These are phyloP conservation scores for Cheiracanthium punctorium DNA, from an alignment of 2,888 invertebrate genomes.

Conservation along the genomic window DNA sequence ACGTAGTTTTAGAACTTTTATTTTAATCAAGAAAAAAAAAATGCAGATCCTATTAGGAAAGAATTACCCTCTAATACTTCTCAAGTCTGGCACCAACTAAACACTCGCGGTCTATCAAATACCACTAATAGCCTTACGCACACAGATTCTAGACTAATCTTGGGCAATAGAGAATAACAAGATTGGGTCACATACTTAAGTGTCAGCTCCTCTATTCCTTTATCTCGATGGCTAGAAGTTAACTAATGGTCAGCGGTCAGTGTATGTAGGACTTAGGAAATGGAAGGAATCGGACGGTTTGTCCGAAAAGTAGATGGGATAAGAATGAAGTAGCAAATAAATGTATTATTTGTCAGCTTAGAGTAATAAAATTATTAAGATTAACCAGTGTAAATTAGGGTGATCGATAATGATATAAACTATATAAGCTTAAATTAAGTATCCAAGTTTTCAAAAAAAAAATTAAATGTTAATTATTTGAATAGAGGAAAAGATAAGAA, in stretches of 20 bases:
- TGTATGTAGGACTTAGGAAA: background rate
- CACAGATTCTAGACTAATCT: slow-evolving; percentile 16
- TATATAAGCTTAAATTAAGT: too few species aligned
- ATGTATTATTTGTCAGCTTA: too few species aligned
- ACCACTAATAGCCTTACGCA: slow-evolving; percentile 8
- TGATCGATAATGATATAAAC: too few species aligned
- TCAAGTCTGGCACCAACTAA: background rate
- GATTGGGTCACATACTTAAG: background rate
- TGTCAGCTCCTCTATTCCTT: slow-evolving; percentile 3
- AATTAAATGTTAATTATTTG: too few species aligned
- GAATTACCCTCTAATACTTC: background rate
- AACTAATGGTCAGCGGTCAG: slow-evolving; percentile 31
- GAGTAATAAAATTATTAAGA: too few species aligned
- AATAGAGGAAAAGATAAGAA: too few species aligned
- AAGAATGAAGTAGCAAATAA: too few species aligned
- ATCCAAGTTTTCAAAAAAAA: too few species aligned
- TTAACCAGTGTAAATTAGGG: too few species aligned
- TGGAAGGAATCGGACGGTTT: background rate
- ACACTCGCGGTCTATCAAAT: background rate
- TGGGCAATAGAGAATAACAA: slow-evolving; percentile 16
- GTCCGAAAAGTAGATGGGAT: background rate
- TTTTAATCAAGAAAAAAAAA: too few species aligned
- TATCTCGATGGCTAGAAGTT: slow-evolving; percentile 19
- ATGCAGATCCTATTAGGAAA: background rate
- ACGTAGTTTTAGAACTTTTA: too few species aligned